These are phyloP conservation scores for Netelia fuscicornis DNA, from an alignment of 2,888 invertebrate genomes.

Conservation along the genomic window DNA sequence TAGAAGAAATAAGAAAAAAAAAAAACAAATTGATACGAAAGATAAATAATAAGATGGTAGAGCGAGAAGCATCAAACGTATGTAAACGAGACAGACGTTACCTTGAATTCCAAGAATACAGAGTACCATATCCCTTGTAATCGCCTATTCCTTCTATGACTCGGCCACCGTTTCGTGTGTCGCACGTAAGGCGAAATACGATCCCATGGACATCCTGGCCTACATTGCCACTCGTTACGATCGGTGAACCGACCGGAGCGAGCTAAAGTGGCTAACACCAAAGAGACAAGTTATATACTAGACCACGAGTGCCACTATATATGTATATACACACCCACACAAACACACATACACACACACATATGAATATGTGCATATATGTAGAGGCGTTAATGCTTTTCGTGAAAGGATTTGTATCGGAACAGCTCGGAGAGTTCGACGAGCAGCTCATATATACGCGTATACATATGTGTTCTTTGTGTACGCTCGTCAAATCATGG, in stretches of 20 bases:
- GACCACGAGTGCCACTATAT: background rate
- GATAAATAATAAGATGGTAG: background rate
- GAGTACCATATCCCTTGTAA: slow-evolving; percentile 81
- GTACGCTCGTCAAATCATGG: slow-evolving; percentile 12
- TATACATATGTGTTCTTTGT: background rate
- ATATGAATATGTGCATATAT: background rate
- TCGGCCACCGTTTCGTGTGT: slow-evolving; percentile 81
- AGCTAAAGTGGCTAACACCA: slow-evolving; percentile 6
- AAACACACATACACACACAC: background rate
- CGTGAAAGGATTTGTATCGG: background rate
- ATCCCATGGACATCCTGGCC: slow-evolving; percentile 83
- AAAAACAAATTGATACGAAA: background rate
- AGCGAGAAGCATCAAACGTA: slow-evolving; percentile 5
- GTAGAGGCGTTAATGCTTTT: slow-evolving; percentile 10
- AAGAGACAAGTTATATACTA: background rate
- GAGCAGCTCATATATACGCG: background rate
- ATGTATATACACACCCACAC: slow-evolving; percentile 6
- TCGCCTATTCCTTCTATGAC: slow-evolving; percentile 82
- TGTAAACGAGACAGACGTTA: slow-evolving; percentile 62
- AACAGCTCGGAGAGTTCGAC: background rate
- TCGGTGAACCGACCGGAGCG: slow-evolving; percentile 55
- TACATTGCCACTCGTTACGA: slow-evolving; percentile 82
- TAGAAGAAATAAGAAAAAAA: background rate
- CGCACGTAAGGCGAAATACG: slow-evolving; percentile 83
- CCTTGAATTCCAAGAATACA: slow-evolving; percentile 80